Evolutionary conservation across 2,797 vertebrate species (phyloP).

Genomic region (Enteromius afrohamiltoni): DNA sequence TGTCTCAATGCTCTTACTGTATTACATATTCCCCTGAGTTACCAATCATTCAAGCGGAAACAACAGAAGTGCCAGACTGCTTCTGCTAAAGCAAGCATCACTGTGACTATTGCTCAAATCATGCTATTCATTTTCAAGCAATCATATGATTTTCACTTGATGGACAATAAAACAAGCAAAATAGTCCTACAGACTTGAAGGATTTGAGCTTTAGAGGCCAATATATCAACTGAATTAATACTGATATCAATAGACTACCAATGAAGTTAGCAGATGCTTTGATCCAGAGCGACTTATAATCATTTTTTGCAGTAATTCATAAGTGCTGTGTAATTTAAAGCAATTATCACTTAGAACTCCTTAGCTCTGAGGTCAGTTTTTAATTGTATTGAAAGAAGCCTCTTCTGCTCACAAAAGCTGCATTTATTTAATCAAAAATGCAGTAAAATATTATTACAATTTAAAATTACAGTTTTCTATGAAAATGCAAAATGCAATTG

Average conservation of each 20-base stretch:
- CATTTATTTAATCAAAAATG: neutral
- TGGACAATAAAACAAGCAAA: neutral
- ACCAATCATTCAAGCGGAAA: neutral
- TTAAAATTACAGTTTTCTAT: neutral
- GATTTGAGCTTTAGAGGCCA: too few species aligned
- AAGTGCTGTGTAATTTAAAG: neutral
- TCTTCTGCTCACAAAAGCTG: neutral
- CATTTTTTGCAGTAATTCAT: neutral
- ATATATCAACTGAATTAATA: too few species aligned
- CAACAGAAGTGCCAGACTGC: neutral
- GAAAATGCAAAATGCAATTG: neutral
- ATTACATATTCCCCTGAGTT: neutral
- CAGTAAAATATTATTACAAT: neutral
- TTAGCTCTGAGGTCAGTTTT: neutral
- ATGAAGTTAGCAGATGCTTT: too few species aligned
- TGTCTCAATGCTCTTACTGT: slow-evolving; percentile 5
- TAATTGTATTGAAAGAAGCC: neutral
- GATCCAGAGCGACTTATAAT: too few species aligned
- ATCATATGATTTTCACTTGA: neutral
- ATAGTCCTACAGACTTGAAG: neutral
- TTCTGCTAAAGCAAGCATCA: neutral
- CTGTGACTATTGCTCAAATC: neutral
- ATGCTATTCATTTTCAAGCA: neutral
- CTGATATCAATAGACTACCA: too few species aligned
- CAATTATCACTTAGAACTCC: neutral